Evolutionary conservation across 1,140 invertebrate genomes (phyloP).

Genomic region (Trachymyrmex septentrionalis): DNA sequence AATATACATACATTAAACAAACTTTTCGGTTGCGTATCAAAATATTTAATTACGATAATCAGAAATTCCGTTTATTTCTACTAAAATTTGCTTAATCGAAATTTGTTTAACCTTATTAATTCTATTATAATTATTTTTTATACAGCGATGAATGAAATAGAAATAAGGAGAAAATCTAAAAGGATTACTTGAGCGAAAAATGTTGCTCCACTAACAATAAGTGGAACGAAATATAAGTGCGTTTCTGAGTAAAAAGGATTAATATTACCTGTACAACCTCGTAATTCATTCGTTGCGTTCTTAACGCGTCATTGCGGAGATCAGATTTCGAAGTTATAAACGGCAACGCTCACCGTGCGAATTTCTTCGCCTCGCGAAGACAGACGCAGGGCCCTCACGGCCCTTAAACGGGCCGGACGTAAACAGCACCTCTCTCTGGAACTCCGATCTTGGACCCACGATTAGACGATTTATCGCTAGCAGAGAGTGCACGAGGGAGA

Average conservation of each 20-base stretch:
- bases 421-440: conserved; percentile 50
- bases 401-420: conserved; percentile 44
- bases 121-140: too few relatives aligned
- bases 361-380: conserved; percentile 43
- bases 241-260: not conserved
- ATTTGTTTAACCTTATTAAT: too few relatives aligned
- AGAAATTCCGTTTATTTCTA: too few relatives aligned
- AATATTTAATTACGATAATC: too few relatives aligned
- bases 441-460: conserved; percentile 56
- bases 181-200: not conserved
- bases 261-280: not conserved
- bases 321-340: conserved; percentile 47
- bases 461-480: conserved; percentile 63
- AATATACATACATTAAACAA: too few relatives aligned
- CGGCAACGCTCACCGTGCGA: conserved; percentile 1
- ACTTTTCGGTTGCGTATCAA: too few relatives aligned
- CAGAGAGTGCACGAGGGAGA: conserved; percentile 15
- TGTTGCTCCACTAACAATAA: not conserved
- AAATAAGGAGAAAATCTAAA: not conserved
- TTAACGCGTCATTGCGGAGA: conserved; percentile 10
- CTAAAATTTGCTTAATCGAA: too few relatives aligned
- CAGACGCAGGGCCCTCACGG: not conserved
- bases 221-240: too few relatives aligned
- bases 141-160: not conserved
- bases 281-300: conserved; percentile 32